A percentile compares a stretch with the other conserved stretches of the same genome.
Evolutionary conservation across 2,113 vertebrate species (phyloP).

Genomic region (Morone saxatilis): DNA sequence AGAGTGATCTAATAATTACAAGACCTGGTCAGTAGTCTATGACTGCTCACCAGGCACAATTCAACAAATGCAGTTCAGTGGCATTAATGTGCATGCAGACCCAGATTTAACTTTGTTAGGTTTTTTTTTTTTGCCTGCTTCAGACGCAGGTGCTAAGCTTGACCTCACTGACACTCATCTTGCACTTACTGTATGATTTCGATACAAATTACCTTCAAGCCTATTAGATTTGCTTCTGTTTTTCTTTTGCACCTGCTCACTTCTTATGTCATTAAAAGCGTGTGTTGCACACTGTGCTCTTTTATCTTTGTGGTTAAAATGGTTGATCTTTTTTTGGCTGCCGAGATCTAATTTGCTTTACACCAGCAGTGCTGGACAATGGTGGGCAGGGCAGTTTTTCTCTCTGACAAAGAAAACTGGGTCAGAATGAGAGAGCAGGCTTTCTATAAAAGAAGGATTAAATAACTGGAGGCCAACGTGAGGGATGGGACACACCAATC

Average conservation of each 20-base stretch:
- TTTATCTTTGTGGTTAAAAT: constrained; percentile 50
- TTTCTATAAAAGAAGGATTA: constrained; percentile 41
- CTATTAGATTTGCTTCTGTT: constrained; percentile 18
- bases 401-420: constrained; percentile 46
- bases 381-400: constrained; percentile 14
- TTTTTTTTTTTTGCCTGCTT: background rate
- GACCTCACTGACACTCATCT: background rate
- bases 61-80: constrained; percentile 8
- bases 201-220: background rate
- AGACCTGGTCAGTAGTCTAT: too few relatives aligned
- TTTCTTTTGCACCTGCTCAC: constrained; percentile 16
- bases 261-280: constrained; percentile 12
- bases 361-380: constrained; percentile 32
- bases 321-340: constrained; percentile 41
- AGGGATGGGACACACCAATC: constrained; percentile 5
- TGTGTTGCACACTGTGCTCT: constrained; percentile 23
- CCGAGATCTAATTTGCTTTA: constrained; percentile 54
- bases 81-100: background rate
- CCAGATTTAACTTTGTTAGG: background rate
- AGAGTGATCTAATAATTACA: background rate
- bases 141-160: background rate
- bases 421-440: constrained; percentile 24
- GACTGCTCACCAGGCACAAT: background rate
- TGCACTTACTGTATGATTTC: background rate
- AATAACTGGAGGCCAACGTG: constrained; percentile 35